Evolutionary conservation across 2,113 vertebrate genomes (phyloP).

Genomic region (Dunckerocampus dactyliophorus): DNA sequence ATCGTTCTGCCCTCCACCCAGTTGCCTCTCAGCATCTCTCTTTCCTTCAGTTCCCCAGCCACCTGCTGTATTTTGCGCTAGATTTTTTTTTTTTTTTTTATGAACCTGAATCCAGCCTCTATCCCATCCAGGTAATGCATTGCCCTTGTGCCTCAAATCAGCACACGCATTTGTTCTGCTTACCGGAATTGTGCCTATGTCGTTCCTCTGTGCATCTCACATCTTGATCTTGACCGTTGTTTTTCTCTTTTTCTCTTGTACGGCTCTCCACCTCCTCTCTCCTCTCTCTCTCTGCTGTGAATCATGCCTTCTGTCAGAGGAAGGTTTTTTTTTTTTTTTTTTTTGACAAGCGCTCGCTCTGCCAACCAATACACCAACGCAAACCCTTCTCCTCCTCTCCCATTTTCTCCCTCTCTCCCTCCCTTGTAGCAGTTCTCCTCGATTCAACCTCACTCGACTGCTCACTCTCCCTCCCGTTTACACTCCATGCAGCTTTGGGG

Average conservation of each 20-base stretch:
- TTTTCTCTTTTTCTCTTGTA: conserved; percentile 33
- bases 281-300: conserved; percentile 42
- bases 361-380: conserved; percentile 72
- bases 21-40: conserved; percentile 29
- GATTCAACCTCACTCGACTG: conserved; percentile 24
- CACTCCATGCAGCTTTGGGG: conserved; percentile 47
- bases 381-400: conserved; percentile 56
- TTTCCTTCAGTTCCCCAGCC: conserved; percentile 41
- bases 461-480: conserved; percentile 28
- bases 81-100: conserved; percentile 35
- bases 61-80: conserved; percentile 50
- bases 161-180: conserved; percentile 51
- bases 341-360: conserved; percentile 64
- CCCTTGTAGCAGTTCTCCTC: conserved; percentile 15
- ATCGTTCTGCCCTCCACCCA: conserved; percentile 23
- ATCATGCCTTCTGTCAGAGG: conserved; percentile 72
- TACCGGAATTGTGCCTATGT: conserved; percentile 50
- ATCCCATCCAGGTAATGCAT: conserved; percentile 39
- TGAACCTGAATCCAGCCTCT: conserved; percentile 19
- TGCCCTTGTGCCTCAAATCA: conserved; percentile 47
- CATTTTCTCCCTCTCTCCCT: conserved; percentile 22
- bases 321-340: conserved; percentile 48
- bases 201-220: conserved; percentile 30
- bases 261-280: conserved; percentile 26
- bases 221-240: conserved; percentile 38